Base-by-base conservation (phyloP, 2,797 vertebrate genomes). In the Hydrolagus colliei region DNA sequence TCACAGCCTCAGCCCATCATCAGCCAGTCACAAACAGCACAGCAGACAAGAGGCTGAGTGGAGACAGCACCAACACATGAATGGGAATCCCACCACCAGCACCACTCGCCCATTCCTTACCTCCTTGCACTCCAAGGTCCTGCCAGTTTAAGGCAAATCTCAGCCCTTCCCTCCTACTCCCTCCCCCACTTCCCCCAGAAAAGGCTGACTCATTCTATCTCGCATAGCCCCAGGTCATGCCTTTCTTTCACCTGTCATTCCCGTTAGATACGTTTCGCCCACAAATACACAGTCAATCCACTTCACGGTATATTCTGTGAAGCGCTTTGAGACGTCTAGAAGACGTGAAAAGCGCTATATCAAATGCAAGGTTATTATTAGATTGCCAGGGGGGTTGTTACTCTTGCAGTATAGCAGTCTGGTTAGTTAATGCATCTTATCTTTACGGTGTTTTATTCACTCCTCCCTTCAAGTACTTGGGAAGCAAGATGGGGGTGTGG, bases 1-100 rank as follows among this genome's bases (percentile, higher is more conserved):
- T 52, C 27, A 27, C 27, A 84, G 79, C 79, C 27, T 20, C 62
- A 65, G 78, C 16, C 27, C 27, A 27, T 27, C 27, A 27, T 27
- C 27, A 27, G 27, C 27, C 27, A 27, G 27, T 27, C 27, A 27
- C 27, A 27, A 27, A 27, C 27, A 27, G 27, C 27, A 27, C 0
- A 27, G 27, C 27, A 27, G 27, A 27, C 27, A 27, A 27, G 27
- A 27, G 27, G 27, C 27, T 27, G 27, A 27, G 27, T 27, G 27
- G 27, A 27, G 27, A 27, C 27, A 27, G 27, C 27, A 27, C 92
- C 94, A 94, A 94, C 94, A 94, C 91, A 91, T 27, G 95, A 93
- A 93, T 91, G 92, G 92, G 93, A 89, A 88, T 87, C 86, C 88
- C 87, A 85, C 86, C 86, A 71, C 73, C 79, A 87, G 73, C 87